Evolutionary conservation across 2,797 vertebrate genomes (phyloP).

Genomic region (Semaprochilodus insignis): DNA sequence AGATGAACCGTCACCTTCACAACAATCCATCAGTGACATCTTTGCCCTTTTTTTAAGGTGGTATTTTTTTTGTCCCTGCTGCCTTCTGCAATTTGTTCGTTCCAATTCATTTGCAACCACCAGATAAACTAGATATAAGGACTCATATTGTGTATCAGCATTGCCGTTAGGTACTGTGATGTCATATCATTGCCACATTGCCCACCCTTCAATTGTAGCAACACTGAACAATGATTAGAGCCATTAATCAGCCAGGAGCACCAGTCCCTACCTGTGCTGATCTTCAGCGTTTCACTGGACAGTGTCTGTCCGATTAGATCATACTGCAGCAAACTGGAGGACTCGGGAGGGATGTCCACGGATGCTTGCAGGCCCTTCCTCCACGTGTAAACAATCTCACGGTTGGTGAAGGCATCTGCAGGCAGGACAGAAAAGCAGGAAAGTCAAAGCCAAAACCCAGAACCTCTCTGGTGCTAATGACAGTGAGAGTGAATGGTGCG

Average conservation of each 20-base stretch:
- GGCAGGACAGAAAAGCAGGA: neutral
- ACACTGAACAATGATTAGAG: neutral
- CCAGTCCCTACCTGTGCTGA: conserved; percentile 77
- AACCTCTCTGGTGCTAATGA: neutral
- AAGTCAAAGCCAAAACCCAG: neutral
- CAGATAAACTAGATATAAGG: too few relatives aligned
- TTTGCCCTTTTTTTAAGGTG: too few relatives aligned
- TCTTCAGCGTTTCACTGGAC: conserved; percentile 75
- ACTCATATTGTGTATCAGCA: too few relatives aligned
- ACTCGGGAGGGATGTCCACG: conserved; percentile 82
- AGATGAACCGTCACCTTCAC: too few relatives aligned
- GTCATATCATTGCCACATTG: neutral
- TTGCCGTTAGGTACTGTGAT: too few relatives aligned
- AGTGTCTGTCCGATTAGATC: conserved; percentile 80
- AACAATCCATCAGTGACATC: too few relatives aligned
- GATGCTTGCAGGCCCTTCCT: conserved; percentile 77
- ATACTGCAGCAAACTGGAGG: conserved; percentile 84
- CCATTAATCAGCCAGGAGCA: neutral
- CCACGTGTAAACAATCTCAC: conserved; percentile 83
- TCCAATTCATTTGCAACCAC: too few relatives aligned
- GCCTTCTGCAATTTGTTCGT: too few relatives aligned
- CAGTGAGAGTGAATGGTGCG: conserved; percentile 48
- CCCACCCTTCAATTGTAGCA: neutral
- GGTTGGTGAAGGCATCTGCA: conserved; percentile 82
- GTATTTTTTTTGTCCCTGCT: too few relatives aligned